Evolutionary conservation across 2,797 vertebrate species (phyloP), one percentile per base, ranked within the genome.

Genomic region (Balearica regulorum): DNA sequence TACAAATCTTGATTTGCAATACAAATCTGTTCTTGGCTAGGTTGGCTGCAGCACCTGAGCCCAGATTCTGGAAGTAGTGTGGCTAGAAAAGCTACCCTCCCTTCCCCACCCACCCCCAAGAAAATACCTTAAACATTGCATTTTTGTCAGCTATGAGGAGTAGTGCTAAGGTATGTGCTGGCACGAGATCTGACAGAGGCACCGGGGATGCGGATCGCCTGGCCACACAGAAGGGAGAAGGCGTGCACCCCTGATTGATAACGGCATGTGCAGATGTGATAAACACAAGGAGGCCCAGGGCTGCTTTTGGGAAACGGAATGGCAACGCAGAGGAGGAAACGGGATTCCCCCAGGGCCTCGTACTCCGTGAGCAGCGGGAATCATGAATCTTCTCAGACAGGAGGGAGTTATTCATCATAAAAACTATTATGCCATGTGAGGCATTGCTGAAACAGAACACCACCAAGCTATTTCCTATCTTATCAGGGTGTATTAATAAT

Each of bases 401-500:
- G 51, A 80, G 85, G 73, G 37, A 76, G 61, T 83, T 87, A 39
- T 93, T 94, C 33, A 64, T 90, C 72, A 71, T 35, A 70, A 92
- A 60, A 71, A 17, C 65, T 72, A 39, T 83, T 80, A 80, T 33
- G n/a, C 87, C 10, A 3, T 48, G 55, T 3, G 13, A 97, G 83
- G 81, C 66, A 13, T 28, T 79, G 44, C 84, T 86, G 94, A 90
- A 92, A 93, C 69, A 93, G 93, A 97, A 39, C 37, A 39, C 69
- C 62, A 73, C 65, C 60, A 57, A 93, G 66, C 92, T 51, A 37
- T 94, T 96, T 96, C 90, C 94, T 96, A 31, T 84, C 81, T 91
- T 95, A 95, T 95, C 91, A 49, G 92, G 75, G 87, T 86, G 62
- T 92, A 85, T 97, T 96, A 93, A 87, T 94, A 96, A 94, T 94